phyloP scores from a whole-genome alignment of 2,113 vertebrate species.

The Acrocephalus kingi region DNA sequence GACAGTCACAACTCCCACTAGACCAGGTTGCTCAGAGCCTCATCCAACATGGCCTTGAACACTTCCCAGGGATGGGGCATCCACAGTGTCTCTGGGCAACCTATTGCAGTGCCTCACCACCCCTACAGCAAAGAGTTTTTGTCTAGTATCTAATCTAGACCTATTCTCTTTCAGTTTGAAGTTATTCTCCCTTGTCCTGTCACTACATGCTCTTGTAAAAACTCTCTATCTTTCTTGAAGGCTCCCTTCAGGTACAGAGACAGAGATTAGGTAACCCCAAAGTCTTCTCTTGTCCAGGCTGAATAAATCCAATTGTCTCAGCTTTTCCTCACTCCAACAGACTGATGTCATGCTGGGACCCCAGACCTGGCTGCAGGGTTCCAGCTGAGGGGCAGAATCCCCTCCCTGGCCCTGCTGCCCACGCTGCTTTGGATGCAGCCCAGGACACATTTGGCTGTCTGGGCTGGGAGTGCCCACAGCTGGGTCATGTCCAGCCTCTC shows the following conservation, averaged over 20 bases:
- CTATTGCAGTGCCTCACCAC: background rate
- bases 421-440: background rate
- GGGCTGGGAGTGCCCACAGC: background rate
- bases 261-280: background rate
- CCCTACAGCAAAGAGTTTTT: background rate
- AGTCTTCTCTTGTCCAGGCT: background rate
- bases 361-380: background rate
- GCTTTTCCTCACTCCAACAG: background rate
- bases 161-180: background rate
- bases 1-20: background rate
- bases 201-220: background rate
- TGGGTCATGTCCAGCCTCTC: background rate
- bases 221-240: background rate
- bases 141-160: background rate
- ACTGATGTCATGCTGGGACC: accelerated
- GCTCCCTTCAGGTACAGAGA: background rate
- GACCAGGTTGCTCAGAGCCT: background rate
- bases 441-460: background rate
- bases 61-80: background rate
- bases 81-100: background rate
- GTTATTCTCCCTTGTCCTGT: background rate
- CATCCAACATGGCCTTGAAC: background rate
- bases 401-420: background rate
- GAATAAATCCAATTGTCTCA: background rate
- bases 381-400: background rate